Conservation (phyloP, 1,140 invertebrate species). For the Forficula auricularia region DNA sequence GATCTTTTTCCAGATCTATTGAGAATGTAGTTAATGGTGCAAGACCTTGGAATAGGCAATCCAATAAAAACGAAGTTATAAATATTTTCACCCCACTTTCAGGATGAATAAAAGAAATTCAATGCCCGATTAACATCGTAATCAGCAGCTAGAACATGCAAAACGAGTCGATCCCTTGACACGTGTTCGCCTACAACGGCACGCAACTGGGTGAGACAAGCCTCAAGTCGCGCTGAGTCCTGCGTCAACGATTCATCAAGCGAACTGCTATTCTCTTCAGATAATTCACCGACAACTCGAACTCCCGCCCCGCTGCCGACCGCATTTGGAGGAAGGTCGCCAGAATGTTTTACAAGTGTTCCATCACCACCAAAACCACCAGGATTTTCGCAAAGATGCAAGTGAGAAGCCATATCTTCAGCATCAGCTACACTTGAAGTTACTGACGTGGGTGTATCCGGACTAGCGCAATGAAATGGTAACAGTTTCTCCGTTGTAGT, state of each 20-base stretch:
- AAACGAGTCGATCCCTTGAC: conserved; percentile 26
- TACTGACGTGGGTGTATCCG: conserved; percentile 10
- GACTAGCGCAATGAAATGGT: conserved; percentile 8
- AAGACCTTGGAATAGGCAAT: no score
- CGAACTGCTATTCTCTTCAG: conserved; percentile 15
- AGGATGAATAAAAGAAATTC: conserved; percentile 30
- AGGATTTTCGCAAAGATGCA: not conserved
- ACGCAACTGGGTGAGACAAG: conserved; percentile 30
- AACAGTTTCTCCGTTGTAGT: conserved; percentile 10
- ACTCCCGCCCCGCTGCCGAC: no score
- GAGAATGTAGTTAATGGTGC: no score
- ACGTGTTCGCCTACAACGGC: conserved; percentile 34
- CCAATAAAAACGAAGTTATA: no score
- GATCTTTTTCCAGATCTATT: no score
- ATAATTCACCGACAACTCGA: not conserved
- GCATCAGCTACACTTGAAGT: conserved; percentile 10
- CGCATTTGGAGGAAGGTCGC: no score
- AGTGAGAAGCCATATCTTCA: conserved; percentile 11
- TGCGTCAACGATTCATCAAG: conserved; percentile 16
- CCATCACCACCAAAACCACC: not conserved
- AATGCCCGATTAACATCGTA: conserved; percentile 39
- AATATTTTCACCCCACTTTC: no score
- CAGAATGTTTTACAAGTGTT: not conserved
- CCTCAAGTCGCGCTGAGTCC: conserved; percentile 26
- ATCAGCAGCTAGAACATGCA: conserved; percentile 32